Evolutionary conservation across 1,140 invertebrate genomes (phyloP).

Genomic region (Drosophila nigromelanica): DNA sequence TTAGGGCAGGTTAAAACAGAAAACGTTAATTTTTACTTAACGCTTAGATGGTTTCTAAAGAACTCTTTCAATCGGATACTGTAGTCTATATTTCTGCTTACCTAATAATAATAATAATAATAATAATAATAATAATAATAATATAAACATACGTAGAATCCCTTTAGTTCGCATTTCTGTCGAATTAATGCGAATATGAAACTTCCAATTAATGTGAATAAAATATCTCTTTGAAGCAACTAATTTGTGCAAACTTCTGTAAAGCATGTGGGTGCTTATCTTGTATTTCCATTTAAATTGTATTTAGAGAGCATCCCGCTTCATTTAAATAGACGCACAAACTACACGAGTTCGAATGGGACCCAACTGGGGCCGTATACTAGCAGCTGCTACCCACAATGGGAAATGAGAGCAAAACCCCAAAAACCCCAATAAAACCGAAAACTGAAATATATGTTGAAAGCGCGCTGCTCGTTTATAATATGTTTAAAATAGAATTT

Average conservation of each 20-base stretch:
- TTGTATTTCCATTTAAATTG: background rate
- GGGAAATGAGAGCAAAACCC: constrained; percentile 2
- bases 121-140: too few relatives aligned
- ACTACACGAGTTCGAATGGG: background rate
- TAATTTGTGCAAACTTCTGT: background rate
- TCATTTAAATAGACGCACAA: background rate
- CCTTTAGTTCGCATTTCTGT: too few relatives aligned
- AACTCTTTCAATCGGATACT: too few relatives aligned
- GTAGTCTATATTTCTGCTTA: too few relatives aligned
- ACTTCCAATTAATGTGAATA: too few relatives aligned
- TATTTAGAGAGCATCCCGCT: background rate
- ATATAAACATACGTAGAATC: too few relatives aligned
- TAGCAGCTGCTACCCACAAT: constrained; percentile 4
- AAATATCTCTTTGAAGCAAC: too few relatives aligned
- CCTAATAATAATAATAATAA: too few relatives aligned
- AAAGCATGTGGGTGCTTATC: background rate
- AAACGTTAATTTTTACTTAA: too few relatives aligned
- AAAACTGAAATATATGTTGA: constrained; percentile 6
- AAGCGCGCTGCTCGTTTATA: constrained; percentile 44
- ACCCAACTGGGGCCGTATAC: background rate
- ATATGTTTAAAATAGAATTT: constrained; percentile 58
- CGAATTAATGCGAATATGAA: too few relatives aligned
- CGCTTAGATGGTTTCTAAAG: too few relatives aligned
- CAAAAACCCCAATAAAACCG: constrained; percentile 33
- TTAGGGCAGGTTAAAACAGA: background rate